Percentiles rank a stretch among this genome's conserved stretches.
These are phyloP conservation scores for Megaleporinus macrocephalus DNA, from an alignment of 2,113 vertebrate genomes.

Conservation along the genomic window DNA sequence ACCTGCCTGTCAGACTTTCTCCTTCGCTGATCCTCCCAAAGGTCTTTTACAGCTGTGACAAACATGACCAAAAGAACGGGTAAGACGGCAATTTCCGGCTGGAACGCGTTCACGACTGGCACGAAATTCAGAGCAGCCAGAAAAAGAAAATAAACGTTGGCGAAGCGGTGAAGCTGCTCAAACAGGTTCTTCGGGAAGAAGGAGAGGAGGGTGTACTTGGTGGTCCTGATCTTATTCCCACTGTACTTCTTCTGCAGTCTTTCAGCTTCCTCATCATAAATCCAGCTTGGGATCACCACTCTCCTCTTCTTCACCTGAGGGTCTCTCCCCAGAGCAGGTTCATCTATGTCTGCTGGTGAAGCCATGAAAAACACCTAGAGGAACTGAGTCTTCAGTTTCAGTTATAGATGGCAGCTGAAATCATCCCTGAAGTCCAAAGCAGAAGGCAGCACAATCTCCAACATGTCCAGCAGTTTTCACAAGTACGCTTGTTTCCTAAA, in stretches of 20 bases:
- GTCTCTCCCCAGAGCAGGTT: slow-evolving; percentile 8
- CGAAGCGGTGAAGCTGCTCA: slow-evolving; percentile 73
- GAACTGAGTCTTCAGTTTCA: neutral
- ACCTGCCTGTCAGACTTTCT: slow-evolving; percentile 61
- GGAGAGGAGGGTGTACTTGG: slow-evolving; percentile 72
- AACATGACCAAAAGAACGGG: slow-evolving; percentile 67
- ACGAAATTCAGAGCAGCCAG: slow-evolving; percentile 72
- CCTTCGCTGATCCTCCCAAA: slow-evolving; percentile 72
- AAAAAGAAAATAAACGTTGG: slow-evolving; percentile 75
- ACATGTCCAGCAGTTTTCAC: slow-evolving; percentile 28
- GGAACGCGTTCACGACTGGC: slow-evolving; percentile 72
- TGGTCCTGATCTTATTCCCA: slow-evolving; percentile 69
- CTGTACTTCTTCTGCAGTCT: slow-evolving; percentile 45
- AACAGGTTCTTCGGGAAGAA: slow-evolving; percentile 78
- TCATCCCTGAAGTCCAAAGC: slow-evolving; percentile 1
- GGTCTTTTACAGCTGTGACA: slow-evolving; percentile 65
- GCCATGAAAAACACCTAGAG: slow-evolving; percentile 1
- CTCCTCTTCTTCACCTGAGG: slow-evolving; percentile 57
- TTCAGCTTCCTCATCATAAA: slow-evolving; percentile 51
- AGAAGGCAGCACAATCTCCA: neutral
- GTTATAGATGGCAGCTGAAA: neutral
- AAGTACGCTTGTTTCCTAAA: neutral
- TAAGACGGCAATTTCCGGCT: slow-evolving; percentile 65
- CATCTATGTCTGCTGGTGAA: neutral
- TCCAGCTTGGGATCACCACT: slow-evolving; percentile 59